phyloP scores from a whole-genome alignment of 2,113 vertebrate genomes.

The Picathartes gymnocephalus region DNA sequence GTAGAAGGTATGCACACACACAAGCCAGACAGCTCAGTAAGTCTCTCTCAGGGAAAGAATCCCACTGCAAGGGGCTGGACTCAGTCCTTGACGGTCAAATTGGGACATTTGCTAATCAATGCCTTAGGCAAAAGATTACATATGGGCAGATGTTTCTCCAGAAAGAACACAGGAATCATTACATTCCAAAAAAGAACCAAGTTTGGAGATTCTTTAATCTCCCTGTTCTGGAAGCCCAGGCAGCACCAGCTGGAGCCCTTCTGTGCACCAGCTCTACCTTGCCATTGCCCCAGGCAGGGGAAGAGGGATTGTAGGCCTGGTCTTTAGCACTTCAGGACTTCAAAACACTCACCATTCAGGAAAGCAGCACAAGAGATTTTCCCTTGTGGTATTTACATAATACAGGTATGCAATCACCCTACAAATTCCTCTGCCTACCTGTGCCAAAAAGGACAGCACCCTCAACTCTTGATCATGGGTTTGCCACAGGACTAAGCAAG shows the following conservation, averaged over 20 bases:
- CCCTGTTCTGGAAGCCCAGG: not conserved
- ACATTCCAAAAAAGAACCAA: not conserved
- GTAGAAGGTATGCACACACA: not conserved
- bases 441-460: not conserved
- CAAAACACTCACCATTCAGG: not conserved
- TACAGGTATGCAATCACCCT: not conserved
- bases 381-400: not conserved
- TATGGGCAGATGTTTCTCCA: not conserved
- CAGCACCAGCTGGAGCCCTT: not conserved
- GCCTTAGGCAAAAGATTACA: not conserved
- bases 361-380: not conserved
- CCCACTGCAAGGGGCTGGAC: not conserved
- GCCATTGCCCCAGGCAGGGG: not conserved
- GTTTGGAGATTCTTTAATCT: not conserved
- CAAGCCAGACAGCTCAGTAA: not conserved
- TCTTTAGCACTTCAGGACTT: not conserved
- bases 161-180: not conserved
- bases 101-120: not conserved
- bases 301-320: not conserved
- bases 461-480: not conserved
- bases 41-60: not conserved
- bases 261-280: not conserved
- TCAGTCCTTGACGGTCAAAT: not conserved
- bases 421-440: not conserved
- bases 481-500: not conserved